Base-by-base conservation (phyloP, 2,888 invertebrate genomes). In the Tolmerus cingulatus region DNA sequence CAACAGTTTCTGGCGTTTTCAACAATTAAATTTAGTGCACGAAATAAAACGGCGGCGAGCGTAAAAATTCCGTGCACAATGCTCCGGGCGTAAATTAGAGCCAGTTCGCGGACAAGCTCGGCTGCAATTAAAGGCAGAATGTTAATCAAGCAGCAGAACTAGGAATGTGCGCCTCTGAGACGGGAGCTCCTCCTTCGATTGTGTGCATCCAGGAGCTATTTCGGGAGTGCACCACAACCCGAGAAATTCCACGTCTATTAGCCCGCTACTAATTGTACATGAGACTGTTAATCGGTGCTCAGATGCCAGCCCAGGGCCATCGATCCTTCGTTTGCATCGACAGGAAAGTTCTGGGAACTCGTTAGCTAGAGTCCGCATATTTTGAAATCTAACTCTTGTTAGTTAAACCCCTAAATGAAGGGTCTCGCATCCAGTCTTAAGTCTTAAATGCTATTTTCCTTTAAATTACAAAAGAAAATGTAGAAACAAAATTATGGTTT, bases 221-320 rank as follows among this genome's bases (percentile, higher is more conserved):
- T 82, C 19, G 34, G 82, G 57, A 82, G 46, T 27, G 23, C 34
- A 66, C 57, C 55, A 30, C 14, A 51, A 40, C 19, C 66, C 34
- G 30, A 19, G 77, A 86, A 86, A 86, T 86, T 86, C 55, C 74
- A 76, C 77, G n/a, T 55, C 86, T 86, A 86, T 86, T 86, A 86
- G 77, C 76, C n/a, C 23, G 77, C 9, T 34, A 55, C 77, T 86
- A 86, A 86, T 51, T 51, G 86, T 77, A 86, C 76, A 43, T 30
- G 77, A 43, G 40, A 46, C 51, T 86, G 86, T 86, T 86, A 86
- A 86, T 86, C 77, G 77, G 76, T 55, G 43, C 55, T 86, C 77
- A 86, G 34, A 77, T 77, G 30, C 51, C 81, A 81, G 57, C 19
- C 66, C 27, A 66, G 66, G 37, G 57, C 82, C 27, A 82, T 55